Base-by-base conservation (phyloP, 2,888 invertebrate genomes). In the Aporophyla nigra region DNA sequence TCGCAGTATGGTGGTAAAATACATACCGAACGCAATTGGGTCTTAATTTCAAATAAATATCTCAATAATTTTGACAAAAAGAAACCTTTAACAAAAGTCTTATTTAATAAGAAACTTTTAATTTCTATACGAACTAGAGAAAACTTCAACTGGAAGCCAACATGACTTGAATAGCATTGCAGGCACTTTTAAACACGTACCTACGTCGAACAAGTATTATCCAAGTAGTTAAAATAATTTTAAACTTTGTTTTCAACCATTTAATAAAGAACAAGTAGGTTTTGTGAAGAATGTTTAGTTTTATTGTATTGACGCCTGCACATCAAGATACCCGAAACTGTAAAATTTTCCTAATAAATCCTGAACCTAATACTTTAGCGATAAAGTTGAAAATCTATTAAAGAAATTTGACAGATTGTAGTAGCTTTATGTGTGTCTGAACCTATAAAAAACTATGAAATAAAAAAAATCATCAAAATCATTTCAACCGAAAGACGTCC, bases 131-230 rank as follows among this genome's bases (percentile, higher is more conserved):
- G 51, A 83, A 54, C 68, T 54, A 59, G 51, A n/a, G 67, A 62
- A 74, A 82, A 74, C 66, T 84, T 65, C 33, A 33, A 56, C 54
- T 51, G 68, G 12, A 58, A 65, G 40, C 40, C 69, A 70, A 70
- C 76, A 81, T 54, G 76, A 63, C 67, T 84, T 54, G 81, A 84
- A 81, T 80, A 43, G 74, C 68, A 65, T 80, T 73, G 43, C 54
- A 12, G 24, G 49, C 71, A 82, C 24, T 81, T 82, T 84, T 14
- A 53, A 81, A 81, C 76, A 85, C 82, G 76, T 81, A 58, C 49
- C 61, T 62, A 81, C 67, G 54, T 40, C 16, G 66, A 75, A 71
- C 76, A 43, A 75, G 82, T 81, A 85, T 62, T 67, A 63, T 33
- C 14, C 51, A 75, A 84, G 43, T 71, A 69, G 84, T 73, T 69